A percentile compares a stretch with the other conserved stretches of the same genome.
These are phyloP conservation scores for Diploptera punctata DNA, from an alignment of 2,888 invertebrate genomes.

Conservation along the genomic window DNA sequence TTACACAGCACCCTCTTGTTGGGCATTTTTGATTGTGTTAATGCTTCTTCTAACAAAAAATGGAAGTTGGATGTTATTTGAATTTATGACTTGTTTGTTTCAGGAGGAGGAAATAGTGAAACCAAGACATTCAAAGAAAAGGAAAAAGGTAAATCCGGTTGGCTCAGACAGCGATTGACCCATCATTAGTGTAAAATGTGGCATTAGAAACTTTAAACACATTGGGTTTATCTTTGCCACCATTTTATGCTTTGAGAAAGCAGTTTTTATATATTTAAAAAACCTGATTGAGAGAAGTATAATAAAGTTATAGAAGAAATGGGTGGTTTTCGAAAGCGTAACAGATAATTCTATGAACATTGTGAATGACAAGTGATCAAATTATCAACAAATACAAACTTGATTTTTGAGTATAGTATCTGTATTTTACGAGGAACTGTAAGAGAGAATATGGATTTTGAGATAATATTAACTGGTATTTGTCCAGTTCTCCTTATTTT, in stretches of 20 bases:
- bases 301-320: no score
- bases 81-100: conserved; percentile 48
- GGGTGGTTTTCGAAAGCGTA: no score
- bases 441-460: conserved; percentile 33
- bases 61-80: no score
- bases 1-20: not conserved
- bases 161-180: conserved; percentile 93
- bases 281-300: no score
- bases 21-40: not conserved
- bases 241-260: not conserved
- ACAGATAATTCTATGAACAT: not conserved
- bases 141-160: conserved; percentile 77
- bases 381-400: conserved; percentile 15
- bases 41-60: no score
- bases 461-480: conserved; percentile 31
- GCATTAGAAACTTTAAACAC: not conserved
- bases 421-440: conserved; percentile 29
- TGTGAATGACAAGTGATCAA: conserved; percentile 12
- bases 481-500: conserved; percentile 30
- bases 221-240: conserved; percentile 2
- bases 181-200: conserved; percentile 23
- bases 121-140: conserved; percentile 88
- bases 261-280: conserved; percentile 2
- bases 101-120: conserved; percentile 91
- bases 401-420: conserved; percentile 2